Evolutionary conservation across 2,797 vertebrate species (phyloP), one percentile per base, ranked within the genome.

Genomic region (Takifugu ocellatus): DNA sequence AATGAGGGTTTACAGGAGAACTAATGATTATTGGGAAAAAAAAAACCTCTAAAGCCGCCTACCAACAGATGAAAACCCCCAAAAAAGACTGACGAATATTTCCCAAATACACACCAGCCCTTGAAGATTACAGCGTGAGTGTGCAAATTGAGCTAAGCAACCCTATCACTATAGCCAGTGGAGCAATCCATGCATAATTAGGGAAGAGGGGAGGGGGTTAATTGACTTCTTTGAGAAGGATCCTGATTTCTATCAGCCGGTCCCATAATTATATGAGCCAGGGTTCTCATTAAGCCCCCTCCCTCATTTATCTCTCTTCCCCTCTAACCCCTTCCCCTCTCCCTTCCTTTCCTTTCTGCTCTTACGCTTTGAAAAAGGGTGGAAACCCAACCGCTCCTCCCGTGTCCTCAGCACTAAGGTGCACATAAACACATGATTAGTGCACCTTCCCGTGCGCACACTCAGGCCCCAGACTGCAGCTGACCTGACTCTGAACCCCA

Each of bases 161-260:
- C 61, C 60, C 61, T 70, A 83, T 84, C 78, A 71, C 79, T 69
- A 70, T 74, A 86, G 72, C 71, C 77, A 74, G 71, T 74, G 75
- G 72, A 80, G 79, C 77, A 75, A 79, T 68, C 67, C 70, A 66
- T 74, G 83, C 78, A 75, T 86, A 88, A 88, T 87, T 86, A 88
- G 70, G 54, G 57, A 33, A 64, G 61, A 69, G 69, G 75, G 77
- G 66, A 62, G 78, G 72, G 70, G 80, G 78, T 81, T 82, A 85
- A 88, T 87, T 85, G 83, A 82, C 84, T 84, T 86, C 78, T 87
- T 84, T 85, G 78, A 82, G 74, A 85, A 69, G 86, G 79, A 88
- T 84, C 75, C 75, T 79, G 81, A 88, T 87, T 86, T 81, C 76
- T 84, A 84, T 89, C 86, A 89, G 78, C 76, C 57, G 66, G 72